A percentile compares a stretch with the other conserved stretches of the same genome.
Evolutionary conservation across 2,797 vertebrate species (phyloP).

Genomic region (Trachops cirrhosus): DNA sequence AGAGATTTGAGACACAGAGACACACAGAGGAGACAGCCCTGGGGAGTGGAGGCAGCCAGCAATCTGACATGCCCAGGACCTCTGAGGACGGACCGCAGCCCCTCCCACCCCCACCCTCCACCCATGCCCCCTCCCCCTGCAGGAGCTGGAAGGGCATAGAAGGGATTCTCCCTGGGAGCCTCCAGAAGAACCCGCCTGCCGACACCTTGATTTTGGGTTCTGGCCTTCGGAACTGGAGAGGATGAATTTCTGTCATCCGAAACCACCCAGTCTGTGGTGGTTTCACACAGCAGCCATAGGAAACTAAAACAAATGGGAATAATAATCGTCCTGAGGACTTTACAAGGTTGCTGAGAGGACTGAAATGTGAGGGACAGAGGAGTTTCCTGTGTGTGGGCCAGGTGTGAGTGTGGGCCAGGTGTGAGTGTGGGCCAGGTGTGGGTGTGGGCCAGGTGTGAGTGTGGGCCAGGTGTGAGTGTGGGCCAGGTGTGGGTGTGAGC

Average conservation of each 20-base stretch:
- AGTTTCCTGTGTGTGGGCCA: not conserved
- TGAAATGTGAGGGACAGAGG: not conserved
- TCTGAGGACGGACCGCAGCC: not conserved
- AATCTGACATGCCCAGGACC: not conserved
- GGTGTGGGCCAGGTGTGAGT: too few relatives aligned
- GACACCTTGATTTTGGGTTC: not conserved
- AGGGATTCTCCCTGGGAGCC: not conserved
- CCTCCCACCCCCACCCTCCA: too few relatives aligned
- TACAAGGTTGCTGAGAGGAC: not conserved
- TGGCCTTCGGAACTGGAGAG: not conserved
- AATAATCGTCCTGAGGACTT: not conserved
- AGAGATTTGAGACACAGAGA: not conserved
- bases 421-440: too few relatives aligned
- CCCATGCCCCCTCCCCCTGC: too few relatives aligned
- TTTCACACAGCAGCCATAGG: not conserved
- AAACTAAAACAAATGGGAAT: not conserved
- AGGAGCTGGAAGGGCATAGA: accelerated
- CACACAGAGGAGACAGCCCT: not conserved
- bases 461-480: not conserved
- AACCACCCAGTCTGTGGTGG: not conserved
- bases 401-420: not conserved
- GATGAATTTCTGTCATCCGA: not conserved
- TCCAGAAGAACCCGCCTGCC: not conserved
- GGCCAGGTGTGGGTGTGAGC: not conserved
- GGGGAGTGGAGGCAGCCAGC: not conserved